Base-by-base conservation (phyloP, 1,140 invertebrate genomes). In the Macrotrachela quadricornifera region DNA sequence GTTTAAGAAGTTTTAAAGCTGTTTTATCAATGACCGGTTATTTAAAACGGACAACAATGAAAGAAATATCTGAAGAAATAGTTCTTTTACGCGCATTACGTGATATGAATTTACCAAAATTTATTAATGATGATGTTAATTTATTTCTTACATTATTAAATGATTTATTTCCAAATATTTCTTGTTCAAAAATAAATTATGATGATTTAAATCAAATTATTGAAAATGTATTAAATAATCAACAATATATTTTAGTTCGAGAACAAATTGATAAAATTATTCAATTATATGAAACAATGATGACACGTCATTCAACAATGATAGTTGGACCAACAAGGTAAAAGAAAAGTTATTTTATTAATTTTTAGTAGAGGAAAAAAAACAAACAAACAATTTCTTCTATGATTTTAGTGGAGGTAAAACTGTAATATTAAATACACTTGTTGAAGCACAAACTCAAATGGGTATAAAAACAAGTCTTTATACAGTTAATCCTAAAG, bases 231-330 rank as follows among this genome's bases (percentile, higher is more conserved):
- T 30, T 30, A 8, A 30, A 4, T 30, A 30, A 30, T 4, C 21
- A 30, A 30, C 21, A 30, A 30, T 30, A 30, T 30, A 4, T 2
- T 30, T 30, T 30, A 30, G 8, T 30, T 30, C 61, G 64, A 42
- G 67, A 67, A 59, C 71, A 71, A 60, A 59, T 46, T 49, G 67
- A 70, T 56, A 71, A 71, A 60, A 63, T 72, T 43, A 68, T 70
- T 47, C 70, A 71, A 60, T 69, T 64, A 12, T 71, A 70, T 55
- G 70, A 71, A 55, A 71, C 71, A 68, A 71, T 71, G 69, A 69
- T 71, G 40, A 67, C 71, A 41, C 58, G 70, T 57, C 70, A 71
- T 57, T 87, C 88, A 21, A 94, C 94, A 59, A 94, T 95, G 87
- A 84, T 86, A 86, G 68, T 95, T 13, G 90, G 90, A 0, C 88